Evolutionary conservation across 2,888 invertebrate species (phyloP).

Genomic region (Gryllus longicercus): DNA sequence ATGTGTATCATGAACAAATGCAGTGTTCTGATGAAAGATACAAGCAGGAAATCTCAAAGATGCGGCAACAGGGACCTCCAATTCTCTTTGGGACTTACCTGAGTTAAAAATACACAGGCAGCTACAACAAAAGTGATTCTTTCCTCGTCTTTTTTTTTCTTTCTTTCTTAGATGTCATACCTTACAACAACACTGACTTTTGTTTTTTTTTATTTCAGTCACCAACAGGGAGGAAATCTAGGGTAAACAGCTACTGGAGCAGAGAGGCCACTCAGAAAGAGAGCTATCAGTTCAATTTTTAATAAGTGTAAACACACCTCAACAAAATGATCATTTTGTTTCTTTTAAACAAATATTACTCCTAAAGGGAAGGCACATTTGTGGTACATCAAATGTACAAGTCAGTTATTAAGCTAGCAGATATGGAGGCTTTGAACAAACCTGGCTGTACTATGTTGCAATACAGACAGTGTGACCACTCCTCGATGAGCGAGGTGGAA

Average conservation of each 20-base stretch:
- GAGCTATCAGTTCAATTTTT: background rate
- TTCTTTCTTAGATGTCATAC: background rate
- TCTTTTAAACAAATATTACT: background rate
- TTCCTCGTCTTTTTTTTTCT: background rate
- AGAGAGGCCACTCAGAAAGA: background rate
- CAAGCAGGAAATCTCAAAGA: constrained; percentile 17
- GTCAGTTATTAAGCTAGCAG: constrained; percentile 6
- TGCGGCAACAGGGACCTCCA: background rate
- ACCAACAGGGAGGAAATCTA: constrained; percentile 1
- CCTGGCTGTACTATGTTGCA: background rate
- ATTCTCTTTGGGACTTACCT: background rate
- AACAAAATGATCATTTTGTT: background rate
- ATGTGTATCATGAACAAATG: constrained; percentile 17
- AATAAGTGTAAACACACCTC: background rate
- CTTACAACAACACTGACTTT: background rate
- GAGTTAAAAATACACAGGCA: background rate
- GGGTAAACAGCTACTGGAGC: background rate
- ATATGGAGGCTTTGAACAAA: background rate
- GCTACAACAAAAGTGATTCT: no score
- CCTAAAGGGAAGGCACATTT: constrained; percentile 17
- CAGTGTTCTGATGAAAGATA: constrained; percentile 9
- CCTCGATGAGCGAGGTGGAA: no score
- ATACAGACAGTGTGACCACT: background rate
- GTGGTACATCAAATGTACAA: constrained; percentile 11
- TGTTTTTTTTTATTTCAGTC: background rate